Conservation (phyloP, 2,113 vertebrate genomes). For the Phasianus colchicus region DNA sequence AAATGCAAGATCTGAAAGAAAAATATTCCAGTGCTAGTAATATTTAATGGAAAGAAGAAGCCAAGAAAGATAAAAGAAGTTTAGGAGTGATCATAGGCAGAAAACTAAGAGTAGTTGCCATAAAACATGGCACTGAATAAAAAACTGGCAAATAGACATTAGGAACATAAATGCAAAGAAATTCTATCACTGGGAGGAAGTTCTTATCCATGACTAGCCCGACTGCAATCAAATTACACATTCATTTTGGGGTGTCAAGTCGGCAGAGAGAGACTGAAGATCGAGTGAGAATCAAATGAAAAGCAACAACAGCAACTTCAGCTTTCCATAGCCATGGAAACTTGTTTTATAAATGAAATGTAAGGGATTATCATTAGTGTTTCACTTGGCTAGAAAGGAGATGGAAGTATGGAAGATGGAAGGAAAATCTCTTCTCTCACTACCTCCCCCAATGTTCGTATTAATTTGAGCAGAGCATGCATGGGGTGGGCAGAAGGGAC, state of each 20-base stretch:
- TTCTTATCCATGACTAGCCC: neutral
- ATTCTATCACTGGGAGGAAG: neutral
- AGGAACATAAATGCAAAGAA: constrained; percentile 29
- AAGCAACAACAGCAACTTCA: constrained; percentile 21
- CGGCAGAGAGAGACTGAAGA: neutral
- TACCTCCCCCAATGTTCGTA: neutral
- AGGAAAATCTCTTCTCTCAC: neutral
- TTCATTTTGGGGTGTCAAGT: constrained; percentile 27
- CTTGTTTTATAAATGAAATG: constrained; percentile 1
- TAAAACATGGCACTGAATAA: constrained; percentile 28
- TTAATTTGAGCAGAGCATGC: neutral
- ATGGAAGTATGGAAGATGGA: neutral
- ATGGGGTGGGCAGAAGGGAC: neutral
- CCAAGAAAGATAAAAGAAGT: constrained; percentile 52
- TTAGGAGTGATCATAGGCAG: constrained; percentile 43
- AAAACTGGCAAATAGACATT: constrained; percentile 30
- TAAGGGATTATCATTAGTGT: constrained; percentile 38
- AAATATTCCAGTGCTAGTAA: constrained; percentile 40
- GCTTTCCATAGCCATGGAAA: constrained; percentile 23
- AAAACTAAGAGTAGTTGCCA: constrained; percentile 44
- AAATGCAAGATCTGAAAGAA: constrained; percentile 61
- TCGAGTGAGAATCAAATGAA: constrained; percentile 18
- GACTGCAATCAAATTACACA: constrained; percentile 21
- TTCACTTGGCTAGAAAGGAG: constrained; percentile 38
- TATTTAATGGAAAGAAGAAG: constrained; percentile 58